Conservation (phyloP, 2,113 vertebrate species). For the Oncorhynchus tshawytscha region DNA sequence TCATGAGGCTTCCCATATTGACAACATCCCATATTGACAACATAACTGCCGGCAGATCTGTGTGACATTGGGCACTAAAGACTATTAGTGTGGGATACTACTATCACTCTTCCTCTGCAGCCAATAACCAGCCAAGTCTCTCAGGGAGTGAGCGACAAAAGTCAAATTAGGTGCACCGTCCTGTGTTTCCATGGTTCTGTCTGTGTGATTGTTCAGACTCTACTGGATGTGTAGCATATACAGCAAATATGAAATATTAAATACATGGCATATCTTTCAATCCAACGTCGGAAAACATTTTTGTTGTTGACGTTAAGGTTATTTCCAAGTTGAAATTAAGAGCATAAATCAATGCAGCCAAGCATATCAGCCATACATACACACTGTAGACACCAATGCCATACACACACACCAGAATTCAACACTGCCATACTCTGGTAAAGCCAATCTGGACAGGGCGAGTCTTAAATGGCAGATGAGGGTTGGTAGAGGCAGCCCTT, state of each 20-base stretch:
- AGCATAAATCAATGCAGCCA: conserved; percentile 24
- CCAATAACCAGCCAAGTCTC: background rate
- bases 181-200: background rate
- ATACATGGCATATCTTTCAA: background rate
- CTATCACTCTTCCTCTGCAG: background rate
- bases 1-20: conserved; percentile 5
- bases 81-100: background rate
- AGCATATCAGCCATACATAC: conserved; percentile 30
- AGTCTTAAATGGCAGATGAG: conserved; percentile 30
- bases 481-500: conserved; percentile 43
- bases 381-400: conserved; percentile 48
- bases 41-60: background rate
- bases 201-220: background rate
- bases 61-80: background rate
- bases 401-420: conserved; percentile 52
- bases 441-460: conserved; percentile 64
- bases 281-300: background rate
- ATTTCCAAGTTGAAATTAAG: conserved; percentile 30
- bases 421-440: conserved; percentile 53
- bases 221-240: background rate
- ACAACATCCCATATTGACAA: background rate
- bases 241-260: conserved; percentile 13
- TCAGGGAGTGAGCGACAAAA: conserved; percentile 2
- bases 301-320: conserved; percentile 19
- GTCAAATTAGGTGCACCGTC: background rate